These are phyloP conservation scores for Notechis scutatus DNA, from an alignment of 2,113 vertebrate genomes.

Conservation along the genomic window DNA sequence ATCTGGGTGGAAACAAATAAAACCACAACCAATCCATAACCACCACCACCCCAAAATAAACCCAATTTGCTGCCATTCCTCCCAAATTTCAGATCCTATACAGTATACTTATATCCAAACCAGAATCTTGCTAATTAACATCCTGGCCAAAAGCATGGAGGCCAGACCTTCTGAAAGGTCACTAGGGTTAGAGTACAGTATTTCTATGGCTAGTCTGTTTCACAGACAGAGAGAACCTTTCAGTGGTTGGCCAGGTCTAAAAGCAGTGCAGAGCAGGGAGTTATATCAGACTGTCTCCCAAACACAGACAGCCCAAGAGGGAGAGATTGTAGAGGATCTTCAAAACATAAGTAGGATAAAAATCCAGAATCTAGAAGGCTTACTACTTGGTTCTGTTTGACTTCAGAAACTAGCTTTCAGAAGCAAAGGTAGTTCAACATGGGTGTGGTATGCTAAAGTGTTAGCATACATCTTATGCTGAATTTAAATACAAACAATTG, in stretches of 20 bases:
- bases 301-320: background rate
- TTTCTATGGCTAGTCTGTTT: background rate
- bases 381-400: background rate
- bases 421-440: background rate
- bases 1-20: background rate
- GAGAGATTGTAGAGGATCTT: background rate
- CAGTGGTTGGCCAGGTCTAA: background rate
- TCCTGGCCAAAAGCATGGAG: background rate
- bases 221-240: background rate
- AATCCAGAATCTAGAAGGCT: background rate
- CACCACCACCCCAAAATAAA: background rate
- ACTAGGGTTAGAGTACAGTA: background rate
- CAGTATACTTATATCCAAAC: background rate
- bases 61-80: background rate
- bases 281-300: background rate
- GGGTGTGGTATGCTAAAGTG: background rate
- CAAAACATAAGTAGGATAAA: background rate
- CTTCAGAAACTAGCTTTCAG: background rate
- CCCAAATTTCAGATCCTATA: background rate
- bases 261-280: background rate
- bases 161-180: background rate
- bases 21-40: background rate
- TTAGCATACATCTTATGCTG: background rate
- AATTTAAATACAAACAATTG: background rate
- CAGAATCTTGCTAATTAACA: background rate